Conservation (phyloP, 2,888 invertebrate species). For the Epistrophella euchroma region DNA sequence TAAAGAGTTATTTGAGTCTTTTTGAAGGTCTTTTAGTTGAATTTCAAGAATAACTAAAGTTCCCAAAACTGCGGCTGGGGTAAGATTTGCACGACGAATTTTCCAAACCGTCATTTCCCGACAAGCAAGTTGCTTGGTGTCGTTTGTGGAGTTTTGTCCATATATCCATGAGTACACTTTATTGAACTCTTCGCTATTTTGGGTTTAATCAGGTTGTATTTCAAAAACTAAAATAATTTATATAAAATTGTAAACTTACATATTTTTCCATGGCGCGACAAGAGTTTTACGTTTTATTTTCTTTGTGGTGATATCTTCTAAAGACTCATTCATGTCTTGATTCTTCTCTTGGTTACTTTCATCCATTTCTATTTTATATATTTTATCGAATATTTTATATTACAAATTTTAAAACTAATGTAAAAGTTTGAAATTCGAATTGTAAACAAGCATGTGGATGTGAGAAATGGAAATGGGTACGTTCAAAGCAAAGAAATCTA, state of each 20-base stretch:
- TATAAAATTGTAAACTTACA: slow-evolving; percentile 77
- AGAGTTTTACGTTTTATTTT: slow-evolving; percentile 79
- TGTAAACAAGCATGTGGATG: slow-evolving; percentile 60
- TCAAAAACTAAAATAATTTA: not conserved
- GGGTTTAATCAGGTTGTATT: not conserved
- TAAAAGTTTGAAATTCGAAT: not conserved
- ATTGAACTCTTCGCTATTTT: slow-evolving; percentile 80
- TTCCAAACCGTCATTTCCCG: slow-evolving; percentile 81
- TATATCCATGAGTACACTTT: slow-evolving; percentile 81
- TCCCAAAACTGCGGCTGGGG: slow-evolving; percentile 82
- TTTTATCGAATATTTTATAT: not conserved
- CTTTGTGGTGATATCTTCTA: not conserved
- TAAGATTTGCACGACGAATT: slow-evolving; percentile 80
- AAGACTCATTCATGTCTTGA: not conserved
- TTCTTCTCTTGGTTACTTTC: not conserved
- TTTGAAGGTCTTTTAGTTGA: slow-evolving; percentile 79
- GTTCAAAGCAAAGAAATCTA: no score
- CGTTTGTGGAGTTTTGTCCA: slow-evolving; percentile 72
- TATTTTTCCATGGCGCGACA: slow-evolving; percentile 82
- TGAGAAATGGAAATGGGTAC: slow-evolving; percentile 30
- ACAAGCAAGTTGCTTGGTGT: slow-evolving; percentile 77
- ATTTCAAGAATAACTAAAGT: slow-evolving; percentile 81
- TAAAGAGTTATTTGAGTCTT: not conserved
- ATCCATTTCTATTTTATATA: slow-evolving; percentile 28
- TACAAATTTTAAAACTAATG: not conserved